A percentile compares a stretch with the other conserved stretches of the same genome.
phyloP scores from a whole-genome alignment of 1,140 invertebrate species.

The Drosophila baimaii region DNA sequence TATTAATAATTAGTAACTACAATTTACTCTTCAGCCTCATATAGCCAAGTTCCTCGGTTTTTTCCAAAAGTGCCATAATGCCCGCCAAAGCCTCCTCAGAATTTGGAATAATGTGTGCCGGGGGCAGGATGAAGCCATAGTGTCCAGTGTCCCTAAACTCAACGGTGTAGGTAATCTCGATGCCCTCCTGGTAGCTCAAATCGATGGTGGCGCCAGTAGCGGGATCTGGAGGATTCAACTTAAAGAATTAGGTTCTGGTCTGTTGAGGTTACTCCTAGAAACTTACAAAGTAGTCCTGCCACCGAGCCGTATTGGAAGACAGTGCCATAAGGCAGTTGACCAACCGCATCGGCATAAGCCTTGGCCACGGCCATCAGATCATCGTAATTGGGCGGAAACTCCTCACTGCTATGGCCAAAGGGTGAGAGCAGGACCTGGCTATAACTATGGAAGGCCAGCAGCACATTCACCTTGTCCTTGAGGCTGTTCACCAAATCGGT shows the following conservation, averaged over 20 bases:
- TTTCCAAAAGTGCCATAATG: constrained; percentile 89
- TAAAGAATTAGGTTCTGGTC: not conserved
- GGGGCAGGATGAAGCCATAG: constrained; percentile 94
- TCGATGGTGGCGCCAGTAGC: constrained; percentile 88
- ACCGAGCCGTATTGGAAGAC: constrained; percentile 85
- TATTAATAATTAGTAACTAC: not conserved
- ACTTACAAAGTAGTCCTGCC: constrained; percentile 86
- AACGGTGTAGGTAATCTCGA: constrained; percentile 87
- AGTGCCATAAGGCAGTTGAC: constrained; percentile 85
- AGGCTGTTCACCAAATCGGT: constrained; percentile 86
- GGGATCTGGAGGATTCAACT: constrained; percentile 28
- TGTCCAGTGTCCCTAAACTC: constrained; percentile 89
- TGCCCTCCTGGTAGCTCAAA: constrained; percentile 87
- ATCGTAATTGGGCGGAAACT: constrained; percentile 85
- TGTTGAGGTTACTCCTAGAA: accelerated
- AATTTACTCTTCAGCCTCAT: constrained; percentile 38
- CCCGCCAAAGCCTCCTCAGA: constrained; percentile 92
- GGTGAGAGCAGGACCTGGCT: constrained; percentile 85
- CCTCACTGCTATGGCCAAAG: constrained; percentile 85
- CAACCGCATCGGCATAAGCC: constrained; percentile 85
- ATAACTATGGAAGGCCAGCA: constrained; percentile 86
- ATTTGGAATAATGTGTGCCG: constrained; percentile 91
- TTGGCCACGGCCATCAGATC: constrained; percentile 85
- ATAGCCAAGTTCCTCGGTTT: constrained; percentile 66
- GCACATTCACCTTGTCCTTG: constrained; percentile 84